phyloP scores from a whole-genome alignment of 1,140 invertebrate species.

The Nomia melanderi region DNA sequence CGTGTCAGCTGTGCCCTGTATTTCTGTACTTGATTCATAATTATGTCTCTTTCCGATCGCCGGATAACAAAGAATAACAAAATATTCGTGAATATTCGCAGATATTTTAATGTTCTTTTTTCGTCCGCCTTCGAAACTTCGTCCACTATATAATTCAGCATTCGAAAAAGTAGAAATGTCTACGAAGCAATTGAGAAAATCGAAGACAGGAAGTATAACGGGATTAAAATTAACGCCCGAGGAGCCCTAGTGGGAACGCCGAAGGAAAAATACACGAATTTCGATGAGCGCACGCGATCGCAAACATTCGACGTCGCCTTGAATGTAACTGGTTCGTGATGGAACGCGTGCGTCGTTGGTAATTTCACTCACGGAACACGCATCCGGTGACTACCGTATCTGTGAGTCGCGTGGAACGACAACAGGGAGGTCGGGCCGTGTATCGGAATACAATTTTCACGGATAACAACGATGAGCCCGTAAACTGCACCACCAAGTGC shows the following conservation, averaged over 20 bases:
- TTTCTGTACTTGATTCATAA: too few relatives aligned
- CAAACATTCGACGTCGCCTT: conserved; percentile 24
- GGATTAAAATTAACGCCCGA: neutral
- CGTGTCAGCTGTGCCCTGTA: too few relatives aligned
- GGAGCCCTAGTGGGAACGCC: neutral
- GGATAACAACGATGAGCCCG: conserved; percentile 18
- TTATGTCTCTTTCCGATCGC: too few relatives aligned
- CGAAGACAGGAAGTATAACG: too few relatives aligned
- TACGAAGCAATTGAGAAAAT: too few relatives aligned
- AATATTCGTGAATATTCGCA: too few relatives aligned
- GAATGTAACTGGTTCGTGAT: conserved; percentile 32
- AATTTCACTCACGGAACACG: conserved; percentile 52
- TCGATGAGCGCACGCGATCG: neutral
- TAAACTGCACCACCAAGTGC: neutral
- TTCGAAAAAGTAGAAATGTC: too few relatives aligned
- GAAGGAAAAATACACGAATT: neutral
- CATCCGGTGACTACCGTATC: conserved; percentile 23
- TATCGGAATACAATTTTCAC: conserved; percentile 34
- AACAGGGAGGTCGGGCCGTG: conserved; percentile 11
- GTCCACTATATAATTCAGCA: too few relatives aligned
- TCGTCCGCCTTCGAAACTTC: too few relatives aligned
- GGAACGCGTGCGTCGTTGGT: conserved; percentile 37
- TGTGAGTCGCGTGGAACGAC: neutral
- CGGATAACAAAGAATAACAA: too few relatives aligned
- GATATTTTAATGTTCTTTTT: too few relatives aligned